A percentile compares a stretch with the other conserved stretches of the same genome.
Conservation (phyloP, 2,113 vertebrate genomes). For the Cephalopholis sonnerati region DNA sequence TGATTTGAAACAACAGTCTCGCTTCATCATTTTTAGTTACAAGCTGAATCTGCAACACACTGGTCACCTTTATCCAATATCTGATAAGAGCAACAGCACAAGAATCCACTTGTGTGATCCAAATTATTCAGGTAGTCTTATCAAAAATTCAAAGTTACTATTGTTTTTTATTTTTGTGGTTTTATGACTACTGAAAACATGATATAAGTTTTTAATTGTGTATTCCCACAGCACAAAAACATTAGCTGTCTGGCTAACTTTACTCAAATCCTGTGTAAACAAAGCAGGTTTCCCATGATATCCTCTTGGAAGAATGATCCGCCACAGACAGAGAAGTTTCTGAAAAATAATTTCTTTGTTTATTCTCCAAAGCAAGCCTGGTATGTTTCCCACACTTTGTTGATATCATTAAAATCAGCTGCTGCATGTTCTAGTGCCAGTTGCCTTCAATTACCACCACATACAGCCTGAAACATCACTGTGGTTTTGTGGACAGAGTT, state of each 20-base stretch:
- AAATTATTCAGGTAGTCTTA: neutral
- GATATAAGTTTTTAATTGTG: neutral
- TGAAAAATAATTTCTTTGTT: neutral
- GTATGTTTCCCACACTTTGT: neutral
- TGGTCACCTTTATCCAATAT: neutral
- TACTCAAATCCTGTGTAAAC: neutral
- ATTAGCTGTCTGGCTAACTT: neutral
- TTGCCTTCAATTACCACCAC: neutral
- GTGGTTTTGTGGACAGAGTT: neutral
- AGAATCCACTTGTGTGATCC: neutral
- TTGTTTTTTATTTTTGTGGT: neutral
- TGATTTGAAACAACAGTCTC: no score
- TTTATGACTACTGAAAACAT: neutral
- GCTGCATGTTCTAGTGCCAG: neutral
- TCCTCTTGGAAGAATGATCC: neutral
- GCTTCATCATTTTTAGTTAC: no score
- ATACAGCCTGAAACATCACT: neutral
- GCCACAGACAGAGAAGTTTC: neutral
- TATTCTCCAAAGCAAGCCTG: neutral
- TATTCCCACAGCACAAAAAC: neutral
- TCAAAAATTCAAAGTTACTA: neutral
- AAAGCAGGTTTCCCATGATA: neutral
- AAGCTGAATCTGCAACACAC: no score
- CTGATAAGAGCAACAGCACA: neutral
- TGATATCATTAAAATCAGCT: neutral